Evolutionary conservation across 2,113 vertebrate species (phyloP).

Genomic region (Cisticola juncidis): DNA sequence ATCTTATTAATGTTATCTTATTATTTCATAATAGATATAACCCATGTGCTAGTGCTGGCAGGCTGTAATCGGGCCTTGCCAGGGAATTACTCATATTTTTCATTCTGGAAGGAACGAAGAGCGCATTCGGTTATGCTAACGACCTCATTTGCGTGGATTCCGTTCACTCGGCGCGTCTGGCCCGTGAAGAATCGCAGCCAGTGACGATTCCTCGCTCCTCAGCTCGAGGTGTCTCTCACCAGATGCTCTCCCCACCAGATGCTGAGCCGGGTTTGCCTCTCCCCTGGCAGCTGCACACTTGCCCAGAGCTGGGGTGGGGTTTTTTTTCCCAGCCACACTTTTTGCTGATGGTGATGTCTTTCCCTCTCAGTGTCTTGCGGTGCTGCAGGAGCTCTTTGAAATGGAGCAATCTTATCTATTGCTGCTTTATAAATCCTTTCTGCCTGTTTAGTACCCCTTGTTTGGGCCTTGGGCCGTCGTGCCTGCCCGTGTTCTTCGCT

Average conservation of each 20-base stretch:
- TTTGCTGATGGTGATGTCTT: not conserved
- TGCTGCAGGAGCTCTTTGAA: not conserved
- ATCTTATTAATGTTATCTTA: slow-evolving; percentile 67
- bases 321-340: not conserved
- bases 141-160: slow-evolving; percentile 68
- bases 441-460: not conserved
- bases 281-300: not conserved
- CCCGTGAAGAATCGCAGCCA: slow-evolving; percentile 24
- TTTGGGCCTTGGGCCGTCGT: not conserved
- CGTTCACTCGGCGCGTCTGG: slow-evolving; percentile 26
- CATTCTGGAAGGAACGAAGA: slow-evolving; percentile 57
- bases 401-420: not conserved
- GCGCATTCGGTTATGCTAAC: slow-evolving; percentile 61
- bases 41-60: slow-evolving; percentile 24
- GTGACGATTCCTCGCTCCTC: slow-evolving; percentile 37
- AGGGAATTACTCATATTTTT: slow-evolving; percentile 66
- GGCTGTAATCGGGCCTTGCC: slow-evolving; percentile 66
- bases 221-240: not conserved
- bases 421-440: not conserved
- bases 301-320: not conserved
- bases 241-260: slow-evolving; percentile 1
- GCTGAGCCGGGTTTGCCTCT: not conserved
- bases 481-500: not conserved
- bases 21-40: slow-evolving; percentile 70
- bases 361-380: not conserved